Evolutionary conservation across 2,888 invertebrate genomes (phyloP).

Genomic region (Ochropleura leucogaster): DNA sequence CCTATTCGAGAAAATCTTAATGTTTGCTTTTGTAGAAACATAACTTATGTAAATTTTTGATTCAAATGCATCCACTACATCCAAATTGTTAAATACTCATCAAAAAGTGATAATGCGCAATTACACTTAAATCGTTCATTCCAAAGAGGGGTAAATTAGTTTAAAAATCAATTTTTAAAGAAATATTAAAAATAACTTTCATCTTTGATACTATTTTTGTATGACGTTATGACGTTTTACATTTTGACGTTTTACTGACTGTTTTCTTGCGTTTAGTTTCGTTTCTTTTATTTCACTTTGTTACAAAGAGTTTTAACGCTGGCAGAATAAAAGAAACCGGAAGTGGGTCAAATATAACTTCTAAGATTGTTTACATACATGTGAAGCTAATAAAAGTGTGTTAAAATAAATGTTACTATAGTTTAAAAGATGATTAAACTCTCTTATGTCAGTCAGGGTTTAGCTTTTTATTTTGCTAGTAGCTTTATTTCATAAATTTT

Average conservation of each 20-base stretch:
- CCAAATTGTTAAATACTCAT: constrained; percentile 72
- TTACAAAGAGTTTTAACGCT: no score
- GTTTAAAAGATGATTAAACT: no score
- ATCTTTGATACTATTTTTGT: constrained; percentile 87
- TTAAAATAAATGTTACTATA: no score
- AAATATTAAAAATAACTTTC: constrained; percentile 88
- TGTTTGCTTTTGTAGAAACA: constrained; percentile 87
- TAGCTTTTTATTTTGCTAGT: no score
- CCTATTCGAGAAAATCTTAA: constrained; percentile 82
- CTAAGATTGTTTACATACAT: no score
- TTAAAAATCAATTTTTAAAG: constrained; percentile 74
- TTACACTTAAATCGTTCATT: constrained; percentile 73
- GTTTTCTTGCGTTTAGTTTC: constrained; percentile 56
- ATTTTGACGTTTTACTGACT: constrained; percentile 64
- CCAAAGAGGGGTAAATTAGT: constrained; percentile 67
- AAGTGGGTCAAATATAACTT: no score
- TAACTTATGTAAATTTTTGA: constrained; percentile 84
- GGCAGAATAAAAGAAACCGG: no score
- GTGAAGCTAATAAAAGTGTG: no score
- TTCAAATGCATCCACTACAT: constrained; percentile 72
- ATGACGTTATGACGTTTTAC: constrained; percentile 75
- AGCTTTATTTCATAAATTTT: no score
- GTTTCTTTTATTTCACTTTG: neutral
- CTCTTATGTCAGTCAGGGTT: no score
- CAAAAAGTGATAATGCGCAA: constrained; percentile 68